A percentile compares a stretch with the other conserved stretches of the same genome.
These are phyloP conservation scores for Aphaenogaster rudis DNA, from an alignment of 1,140 invertebrate genomes.

Conservation along the genomic window DNA sequence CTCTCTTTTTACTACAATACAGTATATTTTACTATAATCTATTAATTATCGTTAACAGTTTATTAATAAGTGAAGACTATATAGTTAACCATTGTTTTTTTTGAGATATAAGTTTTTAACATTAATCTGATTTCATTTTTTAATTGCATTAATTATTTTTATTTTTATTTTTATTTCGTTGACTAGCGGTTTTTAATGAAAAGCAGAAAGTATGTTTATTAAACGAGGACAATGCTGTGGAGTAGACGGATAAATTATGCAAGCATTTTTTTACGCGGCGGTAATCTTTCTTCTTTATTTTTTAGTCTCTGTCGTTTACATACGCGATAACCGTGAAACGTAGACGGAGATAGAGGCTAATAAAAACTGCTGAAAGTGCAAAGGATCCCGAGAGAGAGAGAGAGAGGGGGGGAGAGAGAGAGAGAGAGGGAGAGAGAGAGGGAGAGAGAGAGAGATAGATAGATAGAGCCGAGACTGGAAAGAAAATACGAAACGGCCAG, in stretches of 20 bases:
- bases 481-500: conserved; percentile 48
- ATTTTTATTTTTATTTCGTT: background rate
- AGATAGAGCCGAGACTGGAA: background rate
- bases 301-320: conserved; percentile 46
- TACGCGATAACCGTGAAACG: conserved; percentile 53
- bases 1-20: background rate
- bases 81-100: background rate
- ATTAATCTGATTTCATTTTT: background rate
- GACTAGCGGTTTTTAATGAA: conserved; percentile 11
- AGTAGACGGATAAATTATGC: conserved; percentile 44
- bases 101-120: background rate
- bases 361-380: conserved; percentile 51
- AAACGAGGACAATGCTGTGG: background rate
- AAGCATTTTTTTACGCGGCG: conserved; percentile 40
- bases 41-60: background rate
- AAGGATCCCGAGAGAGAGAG: conserved; percentile 30
- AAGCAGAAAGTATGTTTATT: conserved; percentile 24
- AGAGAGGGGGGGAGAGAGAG: background rate
- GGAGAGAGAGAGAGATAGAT: conserved; percentile 30
- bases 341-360: conserved; percentile 57
- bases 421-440: background rate
- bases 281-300: conserved; percentile 42
- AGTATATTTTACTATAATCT: background rate
- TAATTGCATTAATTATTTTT: conserved; percentile 12
- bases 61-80: background rate